Evolutionary conservation across 30 jellyfish, hydroid and myxozoan genomes (phyloP).

Genomic region (Nemopilema nomurai): DNA sequence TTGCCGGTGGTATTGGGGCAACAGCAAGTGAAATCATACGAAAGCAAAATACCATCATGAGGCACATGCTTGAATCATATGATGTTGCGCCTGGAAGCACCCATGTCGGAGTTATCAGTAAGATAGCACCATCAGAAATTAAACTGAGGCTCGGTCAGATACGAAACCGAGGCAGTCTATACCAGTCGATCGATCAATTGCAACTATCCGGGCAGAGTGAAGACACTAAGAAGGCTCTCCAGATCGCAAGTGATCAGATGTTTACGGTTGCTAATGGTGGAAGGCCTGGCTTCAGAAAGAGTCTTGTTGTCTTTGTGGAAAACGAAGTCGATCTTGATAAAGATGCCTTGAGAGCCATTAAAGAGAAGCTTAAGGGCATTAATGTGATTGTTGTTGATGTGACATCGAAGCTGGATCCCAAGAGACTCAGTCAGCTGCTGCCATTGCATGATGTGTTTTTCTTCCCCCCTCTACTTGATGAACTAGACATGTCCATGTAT

Average conservation of each 20-base stretch:
- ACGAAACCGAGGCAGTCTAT: background rate
- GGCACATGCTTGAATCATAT: conserved; percentile 65
- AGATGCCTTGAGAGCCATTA: conserved; percentile 21
- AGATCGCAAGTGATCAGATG: conserved; percentile 12
- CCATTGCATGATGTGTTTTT: conserved; percentile 60
- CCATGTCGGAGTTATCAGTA: conserved; percentile 67
- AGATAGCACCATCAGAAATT: conserved; percentile 29
- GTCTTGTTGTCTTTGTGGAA: conserved; percentile 59
- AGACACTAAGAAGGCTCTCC: conserved; percentile 13
- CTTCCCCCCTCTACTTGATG: conserved; percentile 78
- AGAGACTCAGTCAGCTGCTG: background rate
- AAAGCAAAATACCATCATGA: conserved; percentile 49
- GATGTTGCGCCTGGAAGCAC: conserved; percentile 66
- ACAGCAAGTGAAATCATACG: conserved; percentile 24
- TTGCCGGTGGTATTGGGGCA: conserved; percentile 52
- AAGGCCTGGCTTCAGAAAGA: conserved; percentile 63
- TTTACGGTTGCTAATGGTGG: conserved; percentile 70
- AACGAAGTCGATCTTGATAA: conserved; percentile 20
- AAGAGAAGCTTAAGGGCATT: conserved; percentile 44
- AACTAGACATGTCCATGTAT: conserved; percentile 47
- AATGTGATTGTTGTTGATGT: conserved; percentile 58
- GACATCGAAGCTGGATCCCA: conserved; percentile 32
- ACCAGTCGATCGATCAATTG: conserved; percentile 7
- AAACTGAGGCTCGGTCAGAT: conserved; percentile 44
- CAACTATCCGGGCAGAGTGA: background rate